phyloP scores from a whole-genome alignment of 2,888 invertebrate genomes.

The Belgica antarctica region DNA sequence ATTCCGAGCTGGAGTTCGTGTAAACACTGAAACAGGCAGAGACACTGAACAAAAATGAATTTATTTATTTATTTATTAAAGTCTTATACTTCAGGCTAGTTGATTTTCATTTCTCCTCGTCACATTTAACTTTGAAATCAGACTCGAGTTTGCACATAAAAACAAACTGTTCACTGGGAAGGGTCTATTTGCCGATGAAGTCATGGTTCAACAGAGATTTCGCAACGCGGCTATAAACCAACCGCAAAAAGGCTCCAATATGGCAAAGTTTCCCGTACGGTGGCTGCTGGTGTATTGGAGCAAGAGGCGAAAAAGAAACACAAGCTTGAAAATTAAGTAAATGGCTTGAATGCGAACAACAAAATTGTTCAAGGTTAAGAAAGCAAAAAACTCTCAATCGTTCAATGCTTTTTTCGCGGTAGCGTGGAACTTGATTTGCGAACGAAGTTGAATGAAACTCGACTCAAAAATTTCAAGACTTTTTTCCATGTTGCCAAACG shows the following conservation, averaged over 20 bases:
- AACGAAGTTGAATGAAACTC: slow-evolving; percentile 2
- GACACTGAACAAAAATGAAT: not conserved
- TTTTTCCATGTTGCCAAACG: slow-evolving; percentile 1
- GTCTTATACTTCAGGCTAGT: not conserved
- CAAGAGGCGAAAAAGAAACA: too few species aligned
- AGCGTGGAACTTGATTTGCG: slow-evolving; percentile 7
- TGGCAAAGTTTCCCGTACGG: too few species aligned
- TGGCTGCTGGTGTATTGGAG: too few species aligned
- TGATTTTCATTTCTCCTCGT: too few species aligned
- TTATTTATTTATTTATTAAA: not conserved
- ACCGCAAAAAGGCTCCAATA: too few species aligned
- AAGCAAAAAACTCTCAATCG: slow-evolving; percentile 41
- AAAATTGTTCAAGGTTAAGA: slow-evolving; percentile 39
- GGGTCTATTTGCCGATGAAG: too few species aligned
- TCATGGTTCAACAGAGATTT: too few species aligned
- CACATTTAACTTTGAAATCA: too few species aligned
- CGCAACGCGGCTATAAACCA: too few species aligned
- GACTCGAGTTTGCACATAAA: too few species aligned
- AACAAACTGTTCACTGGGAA: too few species aligned
- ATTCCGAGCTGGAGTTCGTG: not conserved
- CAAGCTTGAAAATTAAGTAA: too few species aligned
- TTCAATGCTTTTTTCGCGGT: slow-evolving; percentile 21
- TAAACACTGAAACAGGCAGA: not conserved
- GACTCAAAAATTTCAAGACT: not conserved
- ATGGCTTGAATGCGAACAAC: not conserved